Conservation (phyloP, 1,140 invertebrate species). For the Drosophila ohnishii region DNA sequence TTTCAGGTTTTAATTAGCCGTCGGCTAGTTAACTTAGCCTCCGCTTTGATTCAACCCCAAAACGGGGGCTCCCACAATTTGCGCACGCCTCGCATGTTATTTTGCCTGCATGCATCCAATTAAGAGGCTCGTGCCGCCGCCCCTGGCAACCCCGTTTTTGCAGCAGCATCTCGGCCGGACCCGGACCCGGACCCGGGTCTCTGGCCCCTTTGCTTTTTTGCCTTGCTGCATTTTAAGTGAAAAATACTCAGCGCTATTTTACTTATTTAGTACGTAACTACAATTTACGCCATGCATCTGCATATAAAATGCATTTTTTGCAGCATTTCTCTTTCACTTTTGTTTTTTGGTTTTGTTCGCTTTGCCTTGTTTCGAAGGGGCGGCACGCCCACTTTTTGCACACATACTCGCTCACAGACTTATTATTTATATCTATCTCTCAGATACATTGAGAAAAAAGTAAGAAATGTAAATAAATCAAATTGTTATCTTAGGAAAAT, state of each 20-base stretch:
- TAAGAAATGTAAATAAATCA: not conserved
- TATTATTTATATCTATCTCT: conserved; percentile 74
- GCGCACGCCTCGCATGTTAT: conserved; percentile 75
- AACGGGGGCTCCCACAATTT: conserved; percentile 50
- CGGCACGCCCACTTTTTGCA: conserved; percentile 71
- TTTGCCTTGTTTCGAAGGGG: conserved; percentile 43
- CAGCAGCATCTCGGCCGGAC: conserved; percentile 11
- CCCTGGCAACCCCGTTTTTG: conserved; percentile 17
- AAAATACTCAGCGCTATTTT: conserved; percentile 82
- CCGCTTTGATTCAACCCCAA: conserved; percentile 49
- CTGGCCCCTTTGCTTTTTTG: conserved; percentile 51
- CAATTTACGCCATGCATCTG: conserved; percentile 80
- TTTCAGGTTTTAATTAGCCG: conserved; percentile 79
- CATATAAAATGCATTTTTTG: conserved; percentile 79
- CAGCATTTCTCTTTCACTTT: conserved; percentile 35
- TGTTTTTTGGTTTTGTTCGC: conserved; percentile 15
- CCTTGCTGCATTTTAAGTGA: conserved; percentile 76
- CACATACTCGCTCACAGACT: conserved; percentile 39
- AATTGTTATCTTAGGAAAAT: not conserved
- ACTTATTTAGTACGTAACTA: conserved; percentile 82
- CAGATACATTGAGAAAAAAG: not conserved
- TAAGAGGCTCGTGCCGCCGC: conserved; percentile 66
- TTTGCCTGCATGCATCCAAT: conserved; percentile 81
- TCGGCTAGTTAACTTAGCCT: conserved; percentile 73
- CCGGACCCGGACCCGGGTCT: conserved; percentile 8